Base-by-base conservation (phyloP, 2,113 vertebrate genomes). In the Callipepla californica region DNA sequence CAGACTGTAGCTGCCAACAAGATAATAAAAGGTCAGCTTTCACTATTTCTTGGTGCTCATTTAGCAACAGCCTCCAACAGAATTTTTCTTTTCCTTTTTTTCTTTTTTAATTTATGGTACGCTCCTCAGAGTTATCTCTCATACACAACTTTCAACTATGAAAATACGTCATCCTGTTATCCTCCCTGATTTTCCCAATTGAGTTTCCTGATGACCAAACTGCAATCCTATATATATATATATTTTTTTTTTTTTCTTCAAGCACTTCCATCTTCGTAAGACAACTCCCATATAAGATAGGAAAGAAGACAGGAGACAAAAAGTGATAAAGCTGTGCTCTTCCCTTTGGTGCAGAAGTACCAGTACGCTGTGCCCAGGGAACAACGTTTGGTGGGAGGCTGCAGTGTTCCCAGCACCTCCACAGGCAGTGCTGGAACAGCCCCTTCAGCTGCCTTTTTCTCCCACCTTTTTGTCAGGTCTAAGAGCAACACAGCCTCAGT, bases 261-360 rank as follows among this genome's bases (percentile, higher is more conserved):
- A 88, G 30, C 18, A 47, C n/a, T 84, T 50, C n/a, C 21, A 72
- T 11, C 6, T 61, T 70, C 66, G 47, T 7, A 75, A 65, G 57
- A 15, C 57, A 88, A 77, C 55, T 55, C 15, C 19, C 38, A 36
- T 23, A 55, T 4, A 40, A 45, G 34, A 44, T 0, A 21, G 18
- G 28, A 80, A 57, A 51, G 44, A 5, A n/a, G 44, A 18, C 0
- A 0, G 1, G 7, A 3, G 11, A 21, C 59, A 36, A 86, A 51
- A 30, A 77, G 47, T 0, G 1, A 14, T 63, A 78, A 63, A 1
- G 10, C 22, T 2, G 3, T 16, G 28, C 63, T 38, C 42, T 2
- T 47, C 23, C n/a, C 47, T 70, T 21, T 3, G 19, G 66, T 81
- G 59, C 13, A 48, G n/a, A 57, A 51, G 40, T 3, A 4, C 70